phyloP scores from a whole-genome alignment of 2,888 invertebrate genomes.

The Fabriciana adippe region DNA sequence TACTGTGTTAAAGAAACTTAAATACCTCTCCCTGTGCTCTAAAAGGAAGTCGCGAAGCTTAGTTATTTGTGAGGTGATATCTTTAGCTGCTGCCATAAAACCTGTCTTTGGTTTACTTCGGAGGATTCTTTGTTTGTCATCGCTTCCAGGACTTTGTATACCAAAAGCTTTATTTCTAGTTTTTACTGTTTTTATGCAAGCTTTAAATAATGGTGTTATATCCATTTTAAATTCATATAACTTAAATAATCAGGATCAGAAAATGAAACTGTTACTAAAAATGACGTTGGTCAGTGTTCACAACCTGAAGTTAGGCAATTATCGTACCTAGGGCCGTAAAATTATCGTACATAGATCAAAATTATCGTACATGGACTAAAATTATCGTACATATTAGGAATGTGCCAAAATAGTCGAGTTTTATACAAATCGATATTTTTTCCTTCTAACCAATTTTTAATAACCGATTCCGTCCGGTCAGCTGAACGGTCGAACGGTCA shows the following conservation, averaged over 20 bases:
- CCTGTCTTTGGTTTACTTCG: conserved; percentile 81
- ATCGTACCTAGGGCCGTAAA: too few species aligned
- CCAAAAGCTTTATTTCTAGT: conserved; percentile 88
- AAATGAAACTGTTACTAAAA: neutral
- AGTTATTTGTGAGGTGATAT: conserved; percentile 89
- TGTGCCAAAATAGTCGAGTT: too few species aligned
- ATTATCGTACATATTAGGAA: too few species aligned
- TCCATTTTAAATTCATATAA: conserved; percentile 84
- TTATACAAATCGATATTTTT: too few species aligned
- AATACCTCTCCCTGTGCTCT: conserved; percentile 92
- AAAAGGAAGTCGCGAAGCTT: conserved; percentile 90
- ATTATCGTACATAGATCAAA: too few species aligned
- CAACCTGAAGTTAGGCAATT: too few species aligned
- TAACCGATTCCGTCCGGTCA: too few species aligned
- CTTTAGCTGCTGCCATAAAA: conserved; percentile 87
- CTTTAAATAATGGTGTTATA: conserved; percentile 91
- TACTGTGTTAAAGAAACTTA: conserved; percentile 89
- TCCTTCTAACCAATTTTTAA: too few species aligned
- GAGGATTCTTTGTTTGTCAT: conserved; percentile 78
- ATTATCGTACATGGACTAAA: too few species aligned
- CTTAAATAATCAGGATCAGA: neutral
- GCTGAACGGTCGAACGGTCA: too few species aligned
- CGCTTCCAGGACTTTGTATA: conserved; percentile 69
- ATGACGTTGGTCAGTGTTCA: neutral
- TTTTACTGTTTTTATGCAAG: conserved; percentile 91